Evolutionary conservation across 2,113 vertebrate species (phyloP).

Genomic region (Rhabdornis inornatus): DNA sequence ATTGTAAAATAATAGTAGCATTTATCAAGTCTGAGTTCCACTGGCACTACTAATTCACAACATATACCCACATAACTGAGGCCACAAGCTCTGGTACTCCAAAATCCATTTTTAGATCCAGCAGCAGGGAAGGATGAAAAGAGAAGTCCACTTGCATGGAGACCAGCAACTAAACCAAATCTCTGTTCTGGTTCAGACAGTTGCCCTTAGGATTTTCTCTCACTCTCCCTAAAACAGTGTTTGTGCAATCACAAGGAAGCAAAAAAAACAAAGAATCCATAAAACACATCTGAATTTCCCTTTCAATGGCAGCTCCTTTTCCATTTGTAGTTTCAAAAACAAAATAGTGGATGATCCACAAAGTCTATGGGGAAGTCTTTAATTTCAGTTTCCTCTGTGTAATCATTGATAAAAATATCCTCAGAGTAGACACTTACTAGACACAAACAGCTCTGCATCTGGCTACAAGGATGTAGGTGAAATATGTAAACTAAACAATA

Average conservation of each 20-base stretch:
- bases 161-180: not conserved
- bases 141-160: not conserved
- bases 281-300: not conserved
- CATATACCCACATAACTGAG: not conserved
- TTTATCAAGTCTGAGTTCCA: conserved; percentile 7
- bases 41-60: not conserved
- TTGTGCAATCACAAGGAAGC: not conserved
- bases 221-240: not conserved
- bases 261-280: not conserved
- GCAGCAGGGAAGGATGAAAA: not conserved
- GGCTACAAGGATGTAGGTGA: not conserved
- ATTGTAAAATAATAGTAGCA: not conserved
- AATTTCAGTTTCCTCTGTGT: not conserved
- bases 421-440: not conserved
- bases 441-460: not conserved
- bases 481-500: not conserved
- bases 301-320: not conserved
- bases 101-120: not conserved
- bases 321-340: not conserved
- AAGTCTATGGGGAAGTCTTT: not conserved
- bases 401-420: not conserved
- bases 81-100: not conserved
- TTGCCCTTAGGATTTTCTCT: not conserved
- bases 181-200: not conserved
- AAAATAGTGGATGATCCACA: not conserved